phyloP scores from a whole-genome alignment of 2,888 invertebrate species.

The Ellobium chinense region DNA sequence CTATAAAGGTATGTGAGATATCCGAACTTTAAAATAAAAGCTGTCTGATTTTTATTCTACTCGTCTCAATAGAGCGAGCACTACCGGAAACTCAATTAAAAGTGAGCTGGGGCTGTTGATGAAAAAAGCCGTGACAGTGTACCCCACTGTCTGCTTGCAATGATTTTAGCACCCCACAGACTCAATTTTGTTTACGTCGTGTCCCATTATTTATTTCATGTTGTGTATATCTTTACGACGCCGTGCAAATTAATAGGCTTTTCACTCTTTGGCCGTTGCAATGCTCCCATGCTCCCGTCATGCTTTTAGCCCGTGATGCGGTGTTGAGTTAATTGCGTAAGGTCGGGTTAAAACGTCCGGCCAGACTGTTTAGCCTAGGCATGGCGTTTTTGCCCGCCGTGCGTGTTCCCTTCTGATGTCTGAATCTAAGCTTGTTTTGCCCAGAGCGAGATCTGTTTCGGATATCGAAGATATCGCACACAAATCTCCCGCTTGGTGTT shows the following conservation, averaged over 20 bases:
- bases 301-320: background rate
- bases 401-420: background rate
- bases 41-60: background rate
- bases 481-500: too few relatives aligned
- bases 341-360: background rate
- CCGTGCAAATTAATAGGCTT: background rate
- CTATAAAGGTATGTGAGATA: too few relatives aligned
- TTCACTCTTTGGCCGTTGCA: background rate
- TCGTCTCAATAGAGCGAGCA: background rate
- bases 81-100: background rate
- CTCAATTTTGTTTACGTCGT: background rate
- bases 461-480: too few relatives aligned
- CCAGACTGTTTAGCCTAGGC: background rate
- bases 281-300: background rate
- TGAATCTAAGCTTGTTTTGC: background rate
- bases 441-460: background rate
- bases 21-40: background rate
- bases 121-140: too few relatives aligned
- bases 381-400: background rate
- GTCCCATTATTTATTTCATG: background rate
- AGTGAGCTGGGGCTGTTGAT: background rate
- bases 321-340: conserved; percentile 6
- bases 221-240: too few relatives aligned
- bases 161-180: background rate
- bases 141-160: background rate